phyloP scores from a whole-genome alignment of 2,113 vertebrate species.

The Cyanoramphus novaezelandiae region DNA sequence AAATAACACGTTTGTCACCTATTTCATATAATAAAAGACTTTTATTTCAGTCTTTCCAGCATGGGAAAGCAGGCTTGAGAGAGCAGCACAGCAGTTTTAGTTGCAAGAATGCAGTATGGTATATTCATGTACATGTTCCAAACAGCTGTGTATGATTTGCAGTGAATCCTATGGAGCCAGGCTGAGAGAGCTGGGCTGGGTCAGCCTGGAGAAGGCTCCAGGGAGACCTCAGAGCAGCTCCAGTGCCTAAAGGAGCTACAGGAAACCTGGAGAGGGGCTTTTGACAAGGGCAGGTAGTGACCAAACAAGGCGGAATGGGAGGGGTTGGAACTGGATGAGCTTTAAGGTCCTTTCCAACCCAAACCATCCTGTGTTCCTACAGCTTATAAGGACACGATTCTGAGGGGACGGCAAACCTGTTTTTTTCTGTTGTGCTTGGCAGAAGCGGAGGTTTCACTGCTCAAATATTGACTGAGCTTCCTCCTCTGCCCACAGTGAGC shows the following conservation, averaged over 20 bases:
- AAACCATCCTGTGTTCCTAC: not conserved
- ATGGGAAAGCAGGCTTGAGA: not conserved
- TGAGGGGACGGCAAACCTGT: not conserved
- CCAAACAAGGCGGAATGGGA: not conserved
- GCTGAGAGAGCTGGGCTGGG: not conserved
- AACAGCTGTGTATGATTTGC: not conserved
- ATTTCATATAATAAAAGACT: not conserved
- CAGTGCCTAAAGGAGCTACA: not conserved
- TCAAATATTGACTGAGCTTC: not conserved
- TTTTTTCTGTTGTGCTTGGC: not conserved
- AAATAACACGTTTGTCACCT: not conserved
- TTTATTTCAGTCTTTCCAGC: not conserved
- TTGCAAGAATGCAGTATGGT: fast-evolving
- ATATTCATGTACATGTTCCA: not conserved
- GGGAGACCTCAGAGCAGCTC: not conserved
- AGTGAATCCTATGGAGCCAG: not conserved
- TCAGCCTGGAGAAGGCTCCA: not conserved
- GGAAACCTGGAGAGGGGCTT: not conserved
- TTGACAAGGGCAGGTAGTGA: not conserved
- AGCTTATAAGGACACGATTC: not conserved
- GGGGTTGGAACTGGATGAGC: not conserved
- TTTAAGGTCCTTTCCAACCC: not conserved
- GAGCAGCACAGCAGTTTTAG: not conserved
- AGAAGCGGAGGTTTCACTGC: not conserved
- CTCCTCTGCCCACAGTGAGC: not conserved